Evolutionary conservation across 2,113 vertebrate genomes (phyloP), one percentile per base, ranked within the genome.

Genomic region (Python bivittatus): DNA sequence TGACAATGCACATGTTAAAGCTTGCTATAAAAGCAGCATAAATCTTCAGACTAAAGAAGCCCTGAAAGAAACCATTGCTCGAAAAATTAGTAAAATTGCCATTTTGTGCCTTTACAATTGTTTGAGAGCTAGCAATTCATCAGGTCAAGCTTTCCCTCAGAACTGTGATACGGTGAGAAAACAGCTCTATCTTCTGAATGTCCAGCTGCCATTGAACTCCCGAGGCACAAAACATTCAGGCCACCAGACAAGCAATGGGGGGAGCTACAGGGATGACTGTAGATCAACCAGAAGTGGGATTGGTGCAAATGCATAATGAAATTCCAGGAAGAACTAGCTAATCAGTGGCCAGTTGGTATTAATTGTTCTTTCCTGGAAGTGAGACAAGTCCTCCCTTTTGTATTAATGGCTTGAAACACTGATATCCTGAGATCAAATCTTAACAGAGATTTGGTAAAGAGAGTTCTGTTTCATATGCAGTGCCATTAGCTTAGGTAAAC

Each of bases 261-360:
- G 38, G 10, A 11, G 20, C 79, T 3, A 17, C 38, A 58, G 38
- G 53, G n/a, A 29, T 60, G 87, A 13, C 54, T 27, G 60, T 60
- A 84, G 27, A 89, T 92, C 56, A 58, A 83, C 57, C 27, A 52
- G 38, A 86, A 91, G 60, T 86, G 84, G 42, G 84, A 86, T 15
- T 61, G 44, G 52, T 91, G 54, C 84, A 87, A 91, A 91, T 86
- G 58, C 15, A 42, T 68, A 86, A 72, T 87, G 90, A 61, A n/a
- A 61, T 84, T 92, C 23, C 48, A 93, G 68, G 23, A 92, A 94
- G 94, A 95, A 57, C 64, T 90, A 89, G 1, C 33, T 93, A 42
- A 38, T 33, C 93, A n/a, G 91, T 94, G 95, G 91, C 89, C 1
- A 20, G 25, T 88, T 92, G 89, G 6, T 93, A 88, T 91, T 93